These are phyloP conservation scores for Paramormyrops hopkinsi DNA, from an alignment of 2,797 vertebrate species.

Conservation along the genomic window DNA sequence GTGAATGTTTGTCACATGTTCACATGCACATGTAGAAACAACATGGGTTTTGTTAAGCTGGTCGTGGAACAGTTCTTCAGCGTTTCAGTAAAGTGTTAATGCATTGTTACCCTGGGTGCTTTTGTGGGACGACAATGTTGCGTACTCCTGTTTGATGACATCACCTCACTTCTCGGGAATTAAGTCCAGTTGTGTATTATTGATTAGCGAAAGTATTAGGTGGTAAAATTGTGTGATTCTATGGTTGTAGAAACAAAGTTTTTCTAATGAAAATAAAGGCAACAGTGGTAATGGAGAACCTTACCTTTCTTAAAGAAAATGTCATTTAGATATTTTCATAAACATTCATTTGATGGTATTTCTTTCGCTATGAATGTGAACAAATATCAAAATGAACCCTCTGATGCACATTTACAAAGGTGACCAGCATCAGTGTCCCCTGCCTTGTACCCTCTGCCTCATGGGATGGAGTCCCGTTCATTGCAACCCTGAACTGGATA, in stretches of 20 bases:
- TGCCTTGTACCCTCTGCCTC: background rate
- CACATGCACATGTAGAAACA: conserved; percentile 48
- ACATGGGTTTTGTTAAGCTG: conserved; percentile 51
- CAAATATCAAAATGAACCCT: background rate
- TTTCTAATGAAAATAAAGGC: background rate
- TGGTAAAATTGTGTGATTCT: background rate
- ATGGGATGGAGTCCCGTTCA: background rate
- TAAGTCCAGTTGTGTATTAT: background rate
- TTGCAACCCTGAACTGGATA: background rate
- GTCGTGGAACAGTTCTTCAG: conserved; percentile 45
- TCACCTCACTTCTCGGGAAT: background rate
- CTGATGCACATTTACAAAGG: background rate
- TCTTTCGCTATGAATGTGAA: background rate
- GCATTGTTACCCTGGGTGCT: background rate
- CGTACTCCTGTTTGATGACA: no score
- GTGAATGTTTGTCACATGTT: conserved; percentile 59
- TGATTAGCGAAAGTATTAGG: background rate
- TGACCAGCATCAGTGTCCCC: background rate
- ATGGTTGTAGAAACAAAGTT: background rate
- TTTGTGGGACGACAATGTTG: background rate
- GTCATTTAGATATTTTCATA: background rate
- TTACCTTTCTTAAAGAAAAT: background rate
- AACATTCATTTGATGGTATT: background rate
- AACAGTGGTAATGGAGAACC: background rate
- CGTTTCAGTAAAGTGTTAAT: background rate